Evolutionary conservation across 2,888 invertebrate species (phyloP).

Genomic region (Agrilus cyanescens): DNA sequence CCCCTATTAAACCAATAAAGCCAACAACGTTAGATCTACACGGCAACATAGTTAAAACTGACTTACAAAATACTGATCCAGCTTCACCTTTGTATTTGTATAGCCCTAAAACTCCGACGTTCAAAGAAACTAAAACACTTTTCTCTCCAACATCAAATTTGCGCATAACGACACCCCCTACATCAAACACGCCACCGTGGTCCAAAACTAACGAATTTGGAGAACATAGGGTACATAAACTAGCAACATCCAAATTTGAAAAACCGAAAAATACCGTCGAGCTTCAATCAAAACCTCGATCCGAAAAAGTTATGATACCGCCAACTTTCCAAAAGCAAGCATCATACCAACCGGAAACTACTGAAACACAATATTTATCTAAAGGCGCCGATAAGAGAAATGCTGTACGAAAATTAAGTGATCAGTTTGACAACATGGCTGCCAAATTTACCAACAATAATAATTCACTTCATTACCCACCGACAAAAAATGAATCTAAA

Average conservation of each 20-base stretch:
- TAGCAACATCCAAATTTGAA: conserved; percentile 46
- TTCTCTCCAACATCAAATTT: conserved; percentile 1
- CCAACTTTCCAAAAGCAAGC: conserved; percentile 13
- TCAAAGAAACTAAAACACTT: conserved; percentile 12
- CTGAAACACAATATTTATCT: conserved; percentile 24
- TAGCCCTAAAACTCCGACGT: conserved; percentile 28
- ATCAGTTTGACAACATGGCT: conserved; percentile 27
- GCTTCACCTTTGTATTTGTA: conserved; percentile 28
- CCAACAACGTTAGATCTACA: conserved; percentile 13
- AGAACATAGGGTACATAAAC: conserved; percentile 40
- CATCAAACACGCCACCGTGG: conserved; percentile 36
- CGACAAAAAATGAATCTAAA: no score
- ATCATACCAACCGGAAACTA: conserved; percentile 18
- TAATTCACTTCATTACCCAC: no score
- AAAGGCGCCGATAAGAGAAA: conserved; percentile 22
- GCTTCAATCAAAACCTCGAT: conserved; percentile 13
- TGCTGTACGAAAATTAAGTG: conserved; percentile 31
- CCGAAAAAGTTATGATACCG: conserved; percentile 23
- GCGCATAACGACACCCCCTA: conserved; percentile 8
- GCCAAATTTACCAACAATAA: neutral
- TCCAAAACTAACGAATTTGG: conserved; percentile 27
- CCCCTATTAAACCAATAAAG: conserved; percentile 25
- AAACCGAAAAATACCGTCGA: conserved; percentile 14
- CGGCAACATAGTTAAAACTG: conserved; percentile 9
- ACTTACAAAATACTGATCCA: conserved; percentile 11